A percentile compares a stretch with the other conserved stretches of the same genome.
phyloP scores from a whole-genome alignment of 2,797 vertebrate species.

The Oryzias dopingdopingensis region DNA sequence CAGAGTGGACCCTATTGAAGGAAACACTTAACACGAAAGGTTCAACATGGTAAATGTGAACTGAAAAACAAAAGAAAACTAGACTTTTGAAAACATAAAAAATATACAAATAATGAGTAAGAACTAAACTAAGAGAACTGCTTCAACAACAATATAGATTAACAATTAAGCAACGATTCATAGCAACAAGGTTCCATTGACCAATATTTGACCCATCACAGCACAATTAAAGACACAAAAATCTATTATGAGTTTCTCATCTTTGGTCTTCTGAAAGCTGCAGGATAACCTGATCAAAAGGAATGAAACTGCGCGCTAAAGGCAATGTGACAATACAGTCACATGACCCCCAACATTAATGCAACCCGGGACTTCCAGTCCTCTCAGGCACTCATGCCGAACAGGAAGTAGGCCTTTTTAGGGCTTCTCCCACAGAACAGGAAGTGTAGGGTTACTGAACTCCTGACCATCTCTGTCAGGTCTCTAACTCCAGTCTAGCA shows the following conservation, averaged over 20 bases:
- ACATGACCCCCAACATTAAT: constrained; percentile 58
- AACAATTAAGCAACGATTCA: constrained; percentile 93
- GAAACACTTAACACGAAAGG: constrained; percentile 69
- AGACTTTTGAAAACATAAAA: constrained; percentile 69
- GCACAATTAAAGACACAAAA: constrained; percentile 99
- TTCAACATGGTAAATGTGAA: constrained; percentile 75
- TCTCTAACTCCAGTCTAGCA: constrained; percentile 49
- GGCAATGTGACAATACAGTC: constrained; percentile 69
- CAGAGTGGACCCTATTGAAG: constrained; percentile 78
- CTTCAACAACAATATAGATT: constrained; percentile 95
- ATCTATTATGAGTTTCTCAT: constrained; percentile 99
- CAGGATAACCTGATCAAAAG: constrained; percentile 42
- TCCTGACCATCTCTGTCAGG: constrained; percentile 55
- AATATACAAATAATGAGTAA: constrained; percentile 78
- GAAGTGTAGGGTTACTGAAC: constrained; percentile 68
- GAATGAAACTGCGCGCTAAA: constrained; percentile 44
- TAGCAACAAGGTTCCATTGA: constrained; percentile 98
- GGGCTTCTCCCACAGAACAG: constrained; percentile 67
- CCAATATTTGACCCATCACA: constrained; percentile 96
- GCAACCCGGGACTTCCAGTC: constrained; percentile 76
- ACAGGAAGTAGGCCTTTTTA: constrained; percentile 66
- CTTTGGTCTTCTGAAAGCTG: constrained; percentile 76
- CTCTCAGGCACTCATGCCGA: constrained; percentile 65
- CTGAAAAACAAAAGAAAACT: constrained; percentile 80
- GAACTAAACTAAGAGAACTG: constrained; percentile 87